Evolutionary conservation across 2,888 invertebrate genomes (phyloP).

Genomic region (Drosophila recens): DNA sequence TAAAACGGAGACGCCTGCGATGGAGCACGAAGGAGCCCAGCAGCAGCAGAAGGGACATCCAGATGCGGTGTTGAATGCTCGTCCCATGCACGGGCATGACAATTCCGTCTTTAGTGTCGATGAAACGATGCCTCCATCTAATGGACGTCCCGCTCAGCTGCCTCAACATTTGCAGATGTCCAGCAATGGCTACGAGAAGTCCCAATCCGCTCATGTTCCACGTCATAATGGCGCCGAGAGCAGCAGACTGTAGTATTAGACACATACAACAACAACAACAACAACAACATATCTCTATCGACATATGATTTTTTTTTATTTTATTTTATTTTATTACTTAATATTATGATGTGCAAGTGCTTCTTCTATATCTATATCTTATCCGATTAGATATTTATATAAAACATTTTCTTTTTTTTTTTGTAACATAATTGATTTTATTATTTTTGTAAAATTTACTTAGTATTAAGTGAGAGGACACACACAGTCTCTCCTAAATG

Average conservation of each 20-base stretch:
- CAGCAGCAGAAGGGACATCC: constrained; percentile 50
- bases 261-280: background rate
- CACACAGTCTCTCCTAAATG: constrained; percentile 12
- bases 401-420: constrained; percentile 8
- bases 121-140: constrained; percentile 74
- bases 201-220: constrained; percentile 55
- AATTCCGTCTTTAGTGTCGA: constrained; percentile 84
- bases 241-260: constrained; percentile 77
- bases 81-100: constrained; percentile 84
- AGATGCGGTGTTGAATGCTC: constrained; percentile 68
- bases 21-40: constrained; percentile 49
- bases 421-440: constrained; percentile 48
- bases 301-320: constrained; percentile 24
- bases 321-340: constrained; percentile 10
- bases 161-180: constrained; percentile 80
- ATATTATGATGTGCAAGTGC: constrained; percentile 8
- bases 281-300: constrained; percentile 8
- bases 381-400: constrained; percentile 5
- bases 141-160: constrained; percentile 79
- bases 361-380: constrained; percentile 8
- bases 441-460: constrained; percentile 43
- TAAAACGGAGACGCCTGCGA: constrained; percentile 23
- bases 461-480: constrained; percentile 44
- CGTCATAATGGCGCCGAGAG: constrained; percentile 82
- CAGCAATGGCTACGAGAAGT: constrained; percentile 75